Evolutionary conservation across 2,888 invertebrate species (phyloP), one percentile per base, ranked within the genome.

Genomic region (Macrophya alboannulata): DNA sequence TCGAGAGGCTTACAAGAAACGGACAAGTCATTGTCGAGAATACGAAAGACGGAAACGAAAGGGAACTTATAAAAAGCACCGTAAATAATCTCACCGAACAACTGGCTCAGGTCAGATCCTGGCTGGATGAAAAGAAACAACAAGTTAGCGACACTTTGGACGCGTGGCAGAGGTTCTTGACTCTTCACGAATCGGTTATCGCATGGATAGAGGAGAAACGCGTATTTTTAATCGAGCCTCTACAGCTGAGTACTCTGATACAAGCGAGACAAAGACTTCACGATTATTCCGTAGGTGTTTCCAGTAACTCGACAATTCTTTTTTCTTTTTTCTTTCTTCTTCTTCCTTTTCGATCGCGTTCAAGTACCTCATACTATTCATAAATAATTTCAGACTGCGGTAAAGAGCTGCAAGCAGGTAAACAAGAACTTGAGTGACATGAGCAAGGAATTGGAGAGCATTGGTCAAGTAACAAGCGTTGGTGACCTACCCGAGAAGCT

Each of bases 401-500:
- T 97, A 88, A 98, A 98, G 94, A 97, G 97, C 94, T 97, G 98
- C 94, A 98, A 98, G 94, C 96, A 96, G 91, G 97, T 97, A 92
- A 96, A 97, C 88, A 98, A 98, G 94, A 97, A 98, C 93, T 94
- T 98, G 92, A 97, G 97, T 90, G 98, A 98, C 93, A 98, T 98
- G 98, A 96, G 97, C 82, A 98, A 97, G 93, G 98, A 98, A 94
- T 95, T 98, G 92, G 98, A 98, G 91, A 95, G 96, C 86, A 98
- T 98, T 88, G 96, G 96, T 89, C 96, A 97, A 91, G 96, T 97
- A 4, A 98, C 98, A 51, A 97, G 96, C 92, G 97, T 97, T 65
- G 98, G 97, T 84, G 97, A 98, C 92, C 95, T 99, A 88, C 97
- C 97, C 86, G 96, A 97, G 86, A 97, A 98, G 93, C 95, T 99